Percentiles rank a stretch among this genome's conserved stretches.
phyloP scores from a whole-genome alignment of 2,113 vertebrate species.

The Notechis scutatus region DNA sequence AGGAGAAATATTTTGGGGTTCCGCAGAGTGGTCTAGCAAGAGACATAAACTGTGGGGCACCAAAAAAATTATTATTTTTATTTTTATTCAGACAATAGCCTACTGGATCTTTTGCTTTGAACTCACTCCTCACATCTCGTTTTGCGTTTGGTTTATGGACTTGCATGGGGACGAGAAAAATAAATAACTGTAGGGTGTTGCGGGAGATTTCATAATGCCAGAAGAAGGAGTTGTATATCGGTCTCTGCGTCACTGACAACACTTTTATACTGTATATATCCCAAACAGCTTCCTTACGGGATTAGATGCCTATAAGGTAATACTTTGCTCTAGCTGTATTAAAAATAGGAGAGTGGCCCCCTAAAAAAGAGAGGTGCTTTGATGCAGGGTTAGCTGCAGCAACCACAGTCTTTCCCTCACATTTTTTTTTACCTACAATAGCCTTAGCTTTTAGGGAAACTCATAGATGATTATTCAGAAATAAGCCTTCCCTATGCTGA shows the following conservation, averaged over 20 bases:
- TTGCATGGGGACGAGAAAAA: not conserved
- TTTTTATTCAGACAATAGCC: rapidly evolving
- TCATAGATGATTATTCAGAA: not conserved
- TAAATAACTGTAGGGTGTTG: not conserved
- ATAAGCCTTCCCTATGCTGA: not conserved
- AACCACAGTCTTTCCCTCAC: not conserved
- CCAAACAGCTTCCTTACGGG: not conserved
- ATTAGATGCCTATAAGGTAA: not conserved
- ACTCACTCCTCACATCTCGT: not conserved
- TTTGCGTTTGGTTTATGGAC: not conserved
- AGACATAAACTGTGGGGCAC: rapidly evolving
- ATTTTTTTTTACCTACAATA: not conserved
- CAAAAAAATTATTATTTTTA: rapidly evolving
- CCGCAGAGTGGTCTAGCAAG: rapidly evolving
- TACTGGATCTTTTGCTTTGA: not conserved
- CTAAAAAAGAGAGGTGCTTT: not conserved
- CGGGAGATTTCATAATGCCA: not conserved
- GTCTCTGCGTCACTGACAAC: not conserved
- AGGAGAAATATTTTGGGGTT: not conserved
- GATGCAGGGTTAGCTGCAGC: not conserved
- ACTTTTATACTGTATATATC: not conserved
- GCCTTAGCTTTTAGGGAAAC: not conserved
- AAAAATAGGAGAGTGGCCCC: not conserved
- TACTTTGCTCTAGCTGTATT: not conserved
- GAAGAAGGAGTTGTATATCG: not conserved